phyloP scores from a whole-genome alignment of 2,888 invertebrate species.

The Brachylomia viminalis region DNA sequence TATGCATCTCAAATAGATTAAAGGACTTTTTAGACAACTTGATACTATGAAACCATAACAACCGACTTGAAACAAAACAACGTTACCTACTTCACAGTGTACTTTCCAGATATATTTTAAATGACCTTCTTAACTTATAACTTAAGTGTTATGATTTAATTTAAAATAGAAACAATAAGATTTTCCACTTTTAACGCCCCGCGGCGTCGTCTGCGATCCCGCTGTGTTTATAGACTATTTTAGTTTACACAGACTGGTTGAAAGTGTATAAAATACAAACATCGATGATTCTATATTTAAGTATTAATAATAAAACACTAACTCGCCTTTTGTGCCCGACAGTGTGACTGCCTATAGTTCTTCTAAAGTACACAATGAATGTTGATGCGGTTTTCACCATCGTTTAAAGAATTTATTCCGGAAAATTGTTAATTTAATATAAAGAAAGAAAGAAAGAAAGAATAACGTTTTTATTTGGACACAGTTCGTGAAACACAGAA shows the following conservation, averaged over 20 bases:
- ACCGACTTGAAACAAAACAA: background rate
- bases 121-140: background rate
- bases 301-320: background rate
- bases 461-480: no score
- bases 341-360: no score
- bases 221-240: conserved; percentile 39
- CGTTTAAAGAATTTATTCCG: no score
- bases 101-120: background rate
- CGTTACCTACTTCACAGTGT: background rate
- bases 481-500: no score
- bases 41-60: background rate
- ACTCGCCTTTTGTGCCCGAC: no score
- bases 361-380: no score
- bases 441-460: no score
- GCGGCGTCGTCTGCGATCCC: conserved; percentile 18
- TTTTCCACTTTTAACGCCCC: conserved; percentile 43
- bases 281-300: background rate
- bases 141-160: conserved; percentile 40
- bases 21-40: background rate
- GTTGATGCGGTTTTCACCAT: no score
- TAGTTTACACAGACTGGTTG: conserved; percentile 15
- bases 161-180: conserved; percentile 42
- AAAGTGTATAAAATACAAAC: background rate
- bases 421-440: no score
- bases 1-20: no score